A percentile compares a stretch with the other conserved stretches of the same genome.
These are phyloP conservation scores for Astyanax mexicanus DNA, from an alignment of 2,797 vertebrate species.

Conservation along the genomic window DNA sequence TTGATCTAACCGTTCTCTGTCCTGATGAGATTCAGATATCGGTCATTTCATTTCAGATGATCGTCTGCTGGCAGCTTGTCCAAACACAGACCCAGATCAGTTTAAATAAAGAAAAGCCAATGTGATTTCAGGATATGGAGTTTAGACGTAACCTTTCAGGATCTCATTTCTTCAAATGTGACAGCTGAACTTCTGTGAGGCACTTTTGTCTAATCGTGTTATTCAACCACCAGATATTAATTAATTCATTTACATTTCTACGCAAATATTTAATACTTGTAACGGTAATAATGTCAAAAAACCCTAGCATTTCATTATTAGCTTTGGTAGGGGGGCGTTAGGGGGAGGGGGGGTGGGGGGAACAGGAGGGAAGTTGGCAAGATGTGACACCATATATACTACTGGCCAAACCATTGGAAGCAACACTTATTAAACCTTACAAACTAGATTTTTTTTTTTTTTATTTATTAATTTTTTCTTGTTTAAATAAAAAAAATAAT, in stretches of 20 bases:
- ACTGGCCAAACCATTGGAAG: not conserved
- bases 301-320: not conserved
- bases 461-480: not conserved
- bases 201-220: conserved; percentile 10
- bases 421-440: not conserved
- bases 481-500: too few species aligned
- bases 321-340: too few species aligned
- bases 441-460: too few species aligned
- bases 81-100: conserved; percentile 2
- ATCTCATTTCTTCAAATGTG: not conserved
- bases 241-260: conserved; percentile 1
- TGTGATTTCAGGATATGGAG: not conserved
- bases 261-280: conserved; percentile 6
- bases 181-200: not conserved
- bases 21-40: not conserved
- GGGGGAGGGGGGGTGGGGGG: not conserved
- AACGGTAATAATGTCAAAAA: conserved; percentile 1
- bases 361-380: not conserved
- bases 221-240: not conserved
- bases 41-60: conserved; percentile 15
- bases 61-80: conserved; percentile 25
- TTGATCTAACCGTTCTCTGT: not conserved
- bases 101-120: not conserved
- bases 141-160: not conserved
- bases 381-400: not conserved